A percentile compares a stretch with the other conserved stretches of the same genome.
Evolutionary conservation across 2,888 invertebrate species (phyloP).

Genomic region (Chalcis sispes): DNA sequence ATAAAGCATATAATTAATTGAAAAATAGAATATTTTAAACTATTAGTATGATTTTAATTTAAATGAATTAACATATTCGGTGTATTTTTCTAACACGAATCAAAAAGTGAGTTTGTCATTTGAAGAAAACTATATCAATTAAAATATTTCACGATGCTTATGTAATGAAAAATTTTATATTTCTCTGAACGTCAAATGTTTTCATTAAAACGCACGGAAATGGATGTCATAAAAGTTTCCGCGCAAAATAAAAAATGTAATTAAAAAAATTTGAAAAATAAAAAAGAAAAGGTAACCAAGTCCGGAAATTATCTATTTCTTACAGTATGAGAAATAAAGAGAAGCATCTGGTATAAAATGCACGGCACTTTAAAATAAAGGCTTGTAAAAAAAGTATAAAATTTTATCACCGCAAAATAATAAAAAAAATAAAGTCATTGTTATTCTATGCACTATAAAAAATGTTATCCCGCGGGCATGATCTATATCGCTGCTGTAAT

Average conservation of each 20-base stretch:
- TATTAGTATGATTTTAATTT: no score
- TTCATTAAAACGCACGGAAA: constrained; percentile 1
- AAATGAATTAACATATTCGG: no score
- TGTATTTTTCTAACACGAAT: no score
- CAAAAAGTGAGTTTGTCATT: no score
- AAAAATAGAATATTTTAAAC: no score
- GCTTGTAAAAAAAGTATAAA: constrained; percentile 21
- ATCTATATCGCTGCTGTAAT: constrained; percentile 4
- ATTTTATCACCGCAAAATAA: constrained; percentile 10
- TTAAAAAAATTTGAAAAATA: constrained; percentile 17
- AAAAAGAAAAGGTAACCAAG: background rate
- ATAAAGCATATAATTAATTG: no score
- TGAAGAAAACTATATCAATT: no score
- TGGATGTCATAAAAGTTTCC: background rate
- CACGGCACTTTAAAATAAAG: constrained; percentile 7
- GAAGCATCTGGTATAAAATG: constrained; percentile 6
- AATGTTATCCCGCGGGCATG: constrained; percentile 7
- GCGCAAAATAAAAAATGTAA: constrained; percentile 4
- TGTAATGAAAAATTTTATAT: no score
- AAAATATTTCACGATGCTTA: no score
- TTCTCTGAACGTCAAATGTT: no score
- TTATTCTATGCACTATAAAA: constrained; percentile 18
- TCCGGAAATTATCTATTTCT: constrained; percentile 18
- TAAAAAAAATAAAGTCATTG: constrained; percentile 13
- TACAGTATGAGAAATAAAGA: constrained; percentile 16